Conservation (phyloP, 1,140 invertebrate species). For the Ganaspis sp. region DNA sequence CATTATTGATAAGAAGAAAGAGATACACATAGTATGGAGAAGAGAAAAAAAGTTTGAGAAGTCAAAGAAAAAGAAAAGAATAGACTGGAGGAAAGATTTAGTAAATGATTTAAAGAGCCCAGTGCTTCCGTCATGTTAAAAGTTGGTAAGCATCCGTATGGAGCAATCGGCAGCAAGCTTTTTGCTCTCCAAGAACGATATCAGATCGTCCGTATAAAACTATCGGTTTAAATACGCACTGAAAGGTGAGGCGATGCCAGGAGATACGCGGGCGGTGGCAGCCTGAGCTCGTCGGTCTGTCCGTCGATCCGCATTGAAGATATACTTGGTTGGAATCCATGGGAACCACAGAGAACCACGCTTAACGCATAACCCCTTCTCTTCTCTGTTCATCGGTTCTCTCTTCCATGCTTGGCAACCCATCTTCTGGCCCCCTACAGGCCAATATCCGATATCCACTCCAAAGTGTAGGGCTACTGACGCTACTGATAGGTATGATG, state of each 20-base stretch:
- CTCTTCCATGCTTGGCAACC: constrained; percentile 43
- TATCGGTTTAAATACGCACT: constrained; percentile 78
- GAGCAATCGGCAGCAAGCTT: constrained; percentile 59
- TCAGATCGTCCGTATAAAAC: constrained; percentile 77
- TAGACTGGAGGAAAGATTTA: constrained; percentile 49
- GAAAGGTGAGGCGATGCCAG: constrained; percentile 77
- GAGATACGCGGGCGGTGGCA: constrained; percentile 75
- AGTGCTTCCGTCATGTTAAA: constrained; percentile 71
- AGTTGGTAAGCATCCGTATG: constrained; percentile 50
- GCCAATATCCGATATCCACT: constrained; percentile 42
- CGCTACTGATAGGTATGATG: neutral
- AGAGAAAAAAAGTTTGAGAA: neutral
- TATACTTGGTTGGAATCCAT: constrained; percentile 76
- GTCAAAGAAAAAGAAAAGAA: constrained; percentile 25
- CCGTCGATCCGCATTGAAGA: constrained; percentile 75
- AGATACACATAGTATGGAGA: neutral
- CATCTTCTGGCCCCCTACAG: constrained; percentile 41
- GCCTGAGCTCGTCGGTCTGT: constrained; percentile 61
- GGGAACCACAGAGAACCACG: constrained; percentile 73
- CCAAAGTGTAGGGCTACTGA: neutral
- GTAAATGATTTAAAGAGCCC: constrained; percentile 65
- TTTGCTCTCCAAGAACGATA: constrained; percentile 71
- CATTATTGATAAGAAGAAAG: neutral
- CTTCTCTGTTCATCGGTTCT: constrained; percentile 46
- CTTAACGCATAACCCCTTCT: constrained; percentile 72